A percentile compares a stretch with the other conserved stretches of the same genome.
Conservation (phyloP, 2,888 invertebrate genomes). For the Saturnia japonica region DNA sequence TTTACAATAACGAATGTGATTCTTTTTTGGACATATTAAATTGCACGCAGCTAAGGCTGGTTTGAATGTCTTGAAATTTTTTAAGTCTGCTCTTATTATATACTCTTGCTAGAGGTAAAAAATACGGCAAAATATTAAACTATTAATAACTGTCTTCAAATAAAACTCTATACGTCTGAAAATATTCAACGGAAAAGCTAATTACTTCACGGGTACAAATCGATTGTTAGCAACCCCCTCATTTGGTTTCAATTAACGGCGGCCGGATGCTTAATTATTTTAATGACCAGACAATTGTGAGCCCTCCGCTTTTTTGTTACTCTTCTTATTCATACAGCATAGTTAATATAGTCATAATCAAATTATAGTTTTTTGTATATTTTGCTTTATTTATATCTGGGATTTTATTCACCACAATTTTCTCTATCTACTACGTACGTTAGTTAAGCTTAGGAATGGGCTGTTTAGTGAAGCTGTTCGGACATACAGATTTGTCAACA, state of each 20-base stretch:
- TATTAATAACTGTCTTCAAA: background rate
- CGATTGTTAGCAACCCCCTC: conserved; percentile 74
- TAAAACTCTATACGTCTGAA: conserved; percentile 11
- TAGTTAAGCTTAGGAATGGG: too few species aligned
- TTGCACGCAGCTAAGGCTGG: too few species aligned
- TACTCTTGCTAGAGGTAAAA: too few species aligned
- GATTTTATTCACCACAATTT: background rate
- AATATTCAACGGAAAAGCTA: conserved; percentile 56
- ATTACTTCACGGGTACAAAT: conserved; percentile 76
- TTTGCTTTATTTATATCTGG: background rate
- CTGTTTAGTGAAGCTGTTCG: too few species aligned
- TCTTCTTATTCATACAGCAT: background rate
- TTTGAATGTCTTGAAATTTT: too few species aligned
- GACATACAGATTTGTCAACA: background rate
- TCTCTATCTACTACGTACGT: too few species aligned
- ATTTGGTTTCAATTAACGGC: conserved; percentile 76
- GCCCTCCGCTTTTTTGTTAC: conserved; percentile 26
- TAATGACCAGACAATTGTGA: conserved; percentile 65
- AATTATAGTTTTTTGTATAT: background rate
- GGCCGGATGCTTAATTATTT: conserved; percentile 74
- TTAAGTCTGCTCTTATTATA: too few species aligned
- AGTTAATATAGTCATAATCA: background rate
- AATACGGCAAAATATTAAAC: background rate
- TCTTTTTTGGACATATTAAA: too few species aligned
- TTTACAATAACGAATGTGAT: too few species aligned